Evolutionary conservation across 2,797 vertebrate genomes (phyloP).

Genomic region (Apodemus agrarius): DNA sequence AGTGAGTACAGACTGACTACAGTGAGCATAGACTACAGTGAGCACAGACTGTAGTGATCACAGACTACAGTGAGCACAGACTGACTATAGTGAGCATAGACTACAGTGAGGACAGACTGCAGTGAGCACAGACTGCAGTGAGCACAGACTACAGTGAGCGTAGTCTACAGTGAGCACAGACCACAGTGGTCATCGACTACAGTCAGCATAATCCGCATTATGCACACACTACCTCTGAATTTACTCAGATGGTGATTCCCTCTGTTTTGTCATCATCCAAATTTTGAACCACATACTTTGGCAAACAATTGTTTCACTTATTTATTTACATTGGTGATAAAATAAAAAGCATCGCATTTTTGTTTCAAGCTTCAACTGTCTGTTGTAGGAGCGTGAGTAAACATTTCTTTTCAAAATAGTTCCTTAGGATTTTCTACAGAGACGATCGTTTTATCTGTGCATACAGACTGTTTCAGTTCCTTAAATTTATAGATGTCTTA

Average conservation of each 20-base stretch:
- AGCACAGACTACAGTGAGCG: too few species aligned
- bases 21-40: too few species aligned
- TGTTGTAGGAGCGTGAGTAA: background rate
- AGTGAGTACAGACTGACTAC: too few species aligned
- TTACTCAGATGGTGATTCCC: background rate
- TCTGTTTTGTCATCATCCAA: background rate
- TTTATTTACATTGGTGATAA: background rate
- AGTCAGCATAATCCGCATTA: background rate
- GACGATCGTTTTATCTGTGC: background rate
- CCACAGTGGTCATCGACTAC: too few species aligned
- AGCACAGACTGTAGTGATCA: too few species aligned
- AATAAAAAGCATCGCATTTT: background rate
- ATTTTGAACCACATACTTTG: background rate
- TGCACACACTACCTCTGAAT: background rate
- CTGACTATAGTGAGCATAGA: too few species aligned
- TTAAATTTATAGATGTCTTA: background rate
- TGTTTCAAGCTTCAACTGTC: background rate
- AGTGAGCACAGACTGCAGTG: too few species aligned
- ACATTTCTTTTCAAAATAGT: background rate
- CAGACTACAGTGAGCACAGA: too few species aligned
- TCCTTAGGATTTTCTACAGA: background rate
- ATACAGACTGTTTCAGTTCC: background rate
- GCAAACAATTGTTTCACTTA: background rate
- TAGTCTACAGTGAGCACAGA: too few species aligned
- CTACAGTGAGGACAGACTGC: too few species aligned